phyloP scores from a whole-genome alignment of 1,140 invertebrate genomes.

The Phymorhynchus buccinoides region DNA sequence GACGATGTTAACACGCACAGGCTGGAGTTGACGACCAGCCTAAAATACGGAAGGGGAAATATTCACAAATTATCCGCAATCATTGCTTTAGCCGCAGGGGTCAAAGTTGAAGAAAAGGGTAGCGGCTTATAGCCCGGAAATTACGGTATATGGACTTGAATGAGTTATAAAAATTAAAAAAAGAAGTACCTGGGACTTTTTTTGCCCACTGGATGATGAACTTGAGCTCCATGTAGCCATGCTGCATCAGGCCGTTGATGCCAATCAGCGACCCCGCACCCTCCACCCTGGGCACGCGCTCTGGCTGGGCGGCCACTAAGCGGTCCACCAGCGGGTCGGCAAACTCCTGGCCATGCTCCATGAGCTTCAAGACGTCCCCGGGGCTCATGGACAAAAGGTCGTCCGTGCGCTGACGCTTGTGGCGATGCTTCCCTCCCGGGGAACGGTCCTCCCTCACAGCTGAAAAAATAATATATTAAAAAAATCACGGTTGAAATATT shows the following conservation, averaged over 20 bases:
- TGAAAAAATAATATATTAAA: conserved; percentile 44
- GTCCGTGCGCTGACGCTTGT: conserved; percentile 60
- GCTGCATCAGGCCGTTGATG: conserved; percentile 68
- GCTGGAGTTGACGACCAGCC: too few species aligned
- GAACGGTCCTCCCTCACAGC: conserved; percentile 71
- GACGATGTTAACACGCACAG: too few species aligned
- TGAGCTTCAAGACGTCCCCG: conserved; percentile 17
- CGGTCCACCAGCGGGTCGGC: conserved; percentile 53
- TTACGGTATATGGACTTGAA: too few species aligned
- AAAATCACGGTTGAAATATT: too few species aligned
- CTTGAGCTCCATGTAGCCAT: conserved; percentile 67
- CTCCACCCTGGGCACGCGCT: conserved; percentile 61
- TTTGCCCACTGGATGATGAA: conserved; percentile 71
- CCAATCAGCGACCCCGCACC: conserved; percentile 44
- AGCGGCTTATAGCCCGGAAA: too few species aligned
- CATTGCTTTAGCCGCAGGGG: too few species aligned
- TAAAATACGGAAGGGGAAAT: too few species aligned
- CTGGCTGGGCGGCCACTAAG: conserved; percentile 62
- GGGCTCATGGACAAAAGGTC: conserved; percentile 45
- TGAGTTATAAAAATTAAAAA: too few species aligned
- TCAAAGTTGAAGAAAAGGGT: too few species aligned
- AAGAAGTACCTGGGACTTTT: conserved; percentile 66
- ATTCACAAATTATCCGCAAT: too few species aligned
- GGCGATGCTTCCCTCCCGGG: conserved; percentile 68
- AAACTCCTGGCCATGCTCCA: conserved; percentile 19